A percentile compares a stretch with the other conserved stretches of the same genome.
These are phyloP conservation scores for Epinephelus coioides DNA, from an alignment of 2,797 vertebrate species.

Conservation along the genomic window DNA sequence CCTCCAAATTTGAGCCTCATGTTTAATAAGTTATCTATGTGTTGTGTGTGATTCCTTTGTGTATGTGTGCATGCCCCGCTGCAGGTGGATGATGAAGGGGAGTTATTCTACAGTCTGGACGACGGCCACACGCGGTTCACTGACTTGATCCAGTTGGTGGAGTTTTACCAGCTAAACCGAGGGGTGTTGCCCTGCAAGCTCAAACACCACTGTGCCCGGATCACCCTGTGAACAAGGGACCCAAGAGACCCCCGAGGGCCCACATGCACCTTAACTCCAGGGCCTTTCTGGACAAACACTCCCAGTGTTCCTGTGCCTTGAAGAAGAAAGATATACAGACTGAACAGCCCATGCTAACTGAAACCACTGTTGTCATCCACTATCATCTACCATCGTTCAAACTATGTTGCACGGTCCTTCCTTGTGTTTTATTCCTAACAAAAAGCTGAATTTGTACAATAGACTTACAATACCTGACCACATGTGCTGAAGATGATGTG, in stretches of 20 bases:
- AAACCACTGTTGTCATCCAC: slow-evolving; percentile 63
- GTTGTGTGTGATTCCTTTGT: slow-evolving; percentile 16
- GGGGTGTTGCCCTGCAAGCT: slow-evolving; percentile 96
- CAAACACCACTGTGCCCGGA: slow-evolving; percentile 94
- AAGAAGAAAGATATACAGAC: slow-evolving; percentile 63
- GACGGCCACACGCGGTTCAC: slow-evolving; percentile 95
- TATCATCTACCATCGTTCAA: not conserved
- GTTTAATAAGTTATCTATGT: slow-evolving; percentile 4
- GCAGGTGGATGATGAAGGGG: slow-evolving; percentile 93
- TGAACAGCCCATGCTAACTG: slow-evolving; percentile 47
- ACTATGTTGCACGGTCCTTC: slow-evolving; percentile 1
- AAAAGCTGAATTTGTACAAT: slow-evolving; percentile 35
- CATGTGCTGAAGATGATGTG: slow-evolving; percentile 44
- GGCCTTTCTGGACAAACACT: slow-evolving; percentile 68
- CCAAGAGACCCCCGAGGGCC: slow-evolving; percentile 45
- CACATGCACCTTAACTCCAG: slow-evolving; percentile 57
- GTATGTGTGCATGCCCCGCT: slow-evolving; percentile 4
- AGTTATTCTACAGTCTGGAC: slow-evolving; percentile 94
- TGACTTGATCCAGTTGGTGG: slow-evolving; percentile 97
- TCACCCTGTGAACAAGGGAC: slow-evolving; percentile 88
- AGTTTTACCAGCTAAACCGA: slow-evolving; percentile 98
- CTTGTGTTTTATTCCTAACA: slow-evolving; percentile 24
- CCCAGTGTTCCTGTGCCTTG: slow-evolving; percentile 80
- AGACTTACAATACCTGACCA: slow-evolving; percentile 34
- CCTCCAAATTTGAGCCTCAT: not conserved